Conservation (phyloP, 2,888 invertebrate genomes). For the Hirudinaria manillensis region DNA sequence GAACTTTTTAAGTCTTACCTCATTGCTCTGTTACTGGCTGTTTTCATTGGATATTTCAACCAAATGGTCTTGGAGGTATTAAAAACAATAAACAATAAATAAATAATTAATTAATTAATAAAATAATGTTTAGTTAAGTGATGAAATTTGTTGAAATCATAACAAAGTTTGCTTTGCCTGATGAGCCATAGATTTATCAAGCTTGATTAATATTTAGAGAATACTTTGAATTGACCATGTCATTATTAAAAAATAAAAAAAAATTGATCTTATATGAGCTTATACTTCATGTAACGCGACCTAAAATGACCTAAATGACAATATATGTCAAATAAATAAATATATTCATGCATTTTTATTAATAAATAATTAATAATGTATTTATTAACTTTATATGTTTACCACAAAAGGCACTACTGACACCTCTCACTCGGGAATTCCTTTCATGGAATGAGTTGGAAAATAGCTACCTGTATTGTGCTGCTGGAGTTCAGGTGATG, state of each 20-base stretch:
- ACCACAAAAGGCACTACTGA: conserved; percentile 52
- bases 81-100: not conserved
- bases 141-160: not conserved
- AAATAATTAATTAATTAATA: not conserved
- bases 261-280: too few species aligned
- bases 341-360: too few species aligned
- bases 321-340: too few species aligned
- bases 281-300: too few species aligned
- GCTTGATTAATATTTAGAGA: not conserved
- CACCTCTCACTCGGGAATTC: conserved; percentile 51
- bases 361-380: too few species aligned
- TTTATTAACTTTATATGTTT: not conserved
- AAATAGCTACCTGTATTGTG: conserved; percentile 54
- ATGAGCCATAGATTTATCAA: not conserved
- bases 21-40: conserved; percentile 51
- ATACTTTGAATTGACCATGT: too few species aligned
- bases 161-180: not conserved
- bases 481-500: conserved; percentile 51
- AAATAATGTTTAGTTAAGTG: not conserved
- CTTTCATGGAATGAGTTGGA: conserved; percentile 53
- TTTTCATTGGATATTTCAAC: conserved; percentile 54
- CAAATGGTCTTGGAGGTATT: conserved; percentile 55
- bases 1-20: conserved; percentile 55
- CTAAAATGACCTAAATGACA: too few species aligned
- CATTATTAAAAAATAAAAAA: too few species aligned